Evolutionary conservation across 2,797 vertebrate genomes (phyloP).

Genomic region (Sciaenops ocellatus): DNA sequence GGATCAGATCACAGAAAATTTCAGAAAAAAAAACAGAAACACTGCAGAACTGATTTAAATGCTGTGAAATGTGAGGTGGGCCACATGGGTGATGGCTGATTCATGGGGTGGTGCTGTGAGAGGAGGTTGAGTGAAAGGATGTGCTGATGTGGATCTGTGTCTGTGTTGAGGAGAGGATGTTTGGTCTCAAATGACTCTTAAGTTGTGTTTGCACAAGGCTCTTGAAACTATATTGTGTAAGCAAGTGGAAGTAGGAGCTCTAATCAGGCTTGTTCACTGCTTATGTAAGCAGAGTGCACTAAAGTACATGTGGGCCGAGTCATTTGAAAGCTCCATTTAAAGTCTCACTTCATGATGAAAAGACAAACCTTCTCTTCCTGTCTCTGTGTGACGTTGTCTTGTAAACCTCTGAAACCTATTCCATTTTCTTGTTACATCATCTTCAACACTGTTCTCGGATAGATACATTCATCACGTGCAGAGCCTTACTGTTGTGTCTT

Average conservation of each 20-base stretch:
- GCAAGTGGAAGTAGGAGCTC: constrained; percentile 38
- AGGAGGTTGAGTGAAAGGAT: constrained; percentile 25
- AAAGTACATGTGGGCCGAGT: constrained; percentile 30
- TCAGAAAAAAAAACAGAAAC: constrained; percentile 48
- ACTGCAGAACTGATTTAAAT: constrained; percentile 62
- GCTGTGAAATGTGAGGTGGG: constrained; percentile 51
- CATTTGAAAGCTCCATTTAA: constrained; percentile 44
- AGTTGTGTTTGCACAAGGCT: neutral
- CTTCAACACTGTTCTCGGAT: neutral
- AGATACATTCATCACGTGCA: neutral
- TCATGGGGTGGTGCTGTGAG: constrained; percentile 48
- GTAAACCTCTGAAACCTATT: constrained; percentile 39
- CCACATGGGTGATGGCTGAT: constrained; percentile 55
- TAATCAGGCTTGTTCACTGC: constrained; percentile 44
- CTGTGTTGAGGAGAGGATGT: constrained; percentile 4
- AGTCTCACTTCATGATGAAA: constrained; percentile 13
- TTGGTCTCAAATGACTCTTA: neutral
- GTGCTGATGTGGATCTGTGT: constrained; percentile 1
- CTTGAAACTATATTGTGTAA: constrained; percentile 54
- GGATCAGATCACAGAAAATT: constrained; percentile 54
- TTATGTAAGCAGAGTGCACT: constrained; percentile 48
- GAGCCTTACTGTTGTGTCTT: neutral
- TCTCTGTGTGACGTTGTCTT: constrained; percentile 16
- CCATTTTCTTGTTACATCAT: constrained; percentile 16
- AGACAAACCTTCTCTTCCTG: constrained; percentile 27